Conservation (phyloP, 2,797 vertebrate species). For the Otolemur crassicaudatus region DNA sequence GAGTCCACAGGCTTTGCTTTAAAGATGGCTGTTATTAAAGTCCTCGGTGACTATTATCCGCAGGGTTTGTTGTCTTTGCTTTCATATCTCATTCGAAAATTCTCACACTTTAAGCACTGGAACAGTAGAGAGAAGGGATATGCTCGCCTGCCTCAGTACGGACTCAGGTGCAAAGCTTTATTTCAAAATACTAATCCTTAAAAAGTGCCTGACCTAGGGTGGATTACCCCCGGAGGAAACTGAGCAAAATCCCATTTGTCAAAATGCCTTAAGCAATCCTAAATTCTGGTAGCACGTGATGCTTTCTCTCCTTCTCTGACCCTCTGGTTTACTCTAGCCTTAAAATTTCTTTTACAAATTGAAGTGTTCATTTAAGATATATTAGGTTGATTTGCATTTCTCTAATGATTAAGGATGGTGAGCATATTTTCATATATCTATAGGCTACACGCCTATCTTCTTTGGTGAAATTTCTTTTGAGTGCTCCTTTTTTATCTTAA, state of each 20-base stretch:
- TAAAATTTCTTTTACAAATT: conserved; percentile 52
- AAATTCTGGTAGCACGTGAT: neutral
- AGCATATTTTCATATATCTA: too few species aligned
- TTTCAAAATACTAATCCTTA: conserved; percentile 75
- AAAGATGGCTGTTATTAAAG: conserved; percentile 74
- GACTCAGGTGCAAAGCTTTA: conserved; percentile 65
- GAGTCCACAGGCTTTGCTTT: conserved; percentile 71
- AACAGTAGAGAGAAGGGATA: conserved; percentile 59
- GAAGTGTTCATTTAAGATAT: conserved; percentile 41
- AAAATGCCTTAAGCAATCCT: conserved; percentile 52
- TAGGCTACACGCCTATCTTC: too few species aligned
- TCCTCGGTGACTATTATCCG: conserved; percentile 69
- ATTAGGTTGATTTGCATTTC: too few species aligned
- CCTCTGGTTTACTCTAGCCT: conserved; percentile 40
- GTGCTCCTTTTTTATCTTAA: too few species aligned
- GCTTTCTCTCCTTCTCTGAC: conserved; percentile 15
- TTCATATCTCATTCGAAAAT: conserved; percentile 74
- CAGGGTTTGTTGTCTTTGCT: conserved; percentile 70
- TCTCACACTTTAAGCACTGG: conserved; percentile 67
- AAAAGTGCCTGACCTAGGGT: conserved; percentile 66
- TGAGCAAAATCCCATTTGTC: conserved; percentile 66
- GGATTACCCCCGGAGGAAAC: conserved; percentile 68
- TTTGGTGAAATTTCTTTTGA: too few species aligned
- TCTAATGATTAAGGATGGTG: too few species aligned
- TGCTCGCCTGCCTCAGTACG: conserved; percentile 14